Evolutionary conservation across 2,113 vertebrate species (phyloP).

Genomic region (Leucoraja erinaceus): DNA sequence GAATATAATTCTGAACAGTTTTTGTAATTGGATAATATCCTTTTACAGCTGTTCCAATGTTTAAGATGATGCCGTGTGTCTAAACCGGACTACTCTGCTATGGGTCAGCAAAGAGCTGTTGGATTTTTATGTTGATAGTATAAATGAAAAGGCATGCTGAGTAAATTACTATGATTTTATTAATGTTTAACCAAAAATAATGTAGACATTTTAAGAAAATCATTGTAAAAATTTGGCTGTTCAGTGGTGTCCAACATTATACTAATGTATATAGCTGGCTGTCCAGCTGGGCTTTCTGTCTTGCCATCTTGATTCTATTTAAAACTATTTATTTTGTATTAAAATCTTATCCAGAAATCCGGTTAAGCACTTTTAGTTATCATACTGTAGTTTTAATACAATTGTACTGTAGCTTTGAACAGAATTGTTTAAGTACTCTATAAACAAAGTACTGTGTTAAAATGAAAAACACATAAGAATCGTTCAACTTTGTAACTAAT

Average conservation of each 20-base stretch:
- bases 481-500: not conserved
- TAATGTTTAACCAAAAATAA: not conserved
- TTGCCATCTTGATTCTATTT: not conserved
- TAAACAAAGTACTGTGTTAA: not conserved
- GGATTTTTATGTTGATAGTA: not conserved
- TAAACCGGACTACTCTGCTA: not conserved
- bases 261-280: not conserved
- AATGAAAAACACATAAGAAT: not conserved
- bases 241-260: not conserved
- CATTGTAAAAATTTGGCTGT: not conserved
- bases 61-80: not conserved
- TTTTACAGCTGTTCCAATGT: not conserved
- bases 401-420: not conserved
- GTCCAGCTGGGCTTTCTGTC: not conserved
- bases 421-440: not conserved
- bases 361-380: slow-evolving; percentile 20
- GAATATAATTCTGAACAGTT: not conserved
- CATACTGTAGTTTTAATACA: slow-evolving; percentile 23
- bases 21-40: not conserved
- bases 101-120: not conserved
- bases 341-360: slow-evolving; percentile 16
- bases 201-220: not conserved
- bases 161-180: not conserved
- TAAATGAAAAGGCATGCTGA: not conserved
- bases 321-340: not conserved